Conservation (phyloP, 2,888 invertebrate species). For the Choristoneura rosaceana region DNA sequence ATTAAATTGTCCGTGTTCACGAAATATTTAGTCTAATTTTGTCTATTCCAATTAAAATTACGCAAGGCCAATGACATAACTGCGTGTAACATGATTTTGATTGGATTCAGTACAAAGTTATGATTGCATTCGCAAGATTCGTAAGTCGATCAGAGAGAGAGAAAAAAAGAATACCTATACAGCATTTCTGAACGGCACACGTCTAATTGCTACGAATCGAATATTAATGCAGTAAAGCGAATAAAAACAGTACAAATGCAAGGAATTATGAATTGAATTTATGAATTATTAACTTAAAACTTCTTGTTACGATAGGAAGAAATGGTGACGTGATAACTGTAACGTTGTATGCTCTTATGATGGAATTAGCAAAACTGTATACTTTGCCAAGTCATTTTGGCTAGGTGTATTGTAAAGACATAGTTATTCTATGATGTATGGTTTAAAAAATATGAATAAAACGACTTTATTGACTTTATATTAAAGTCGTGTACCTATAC, state of each 20-base stretch:
- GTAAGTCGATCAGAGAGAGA: constrained; percentile 4
- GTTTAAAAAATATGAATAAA: too few species aligned
- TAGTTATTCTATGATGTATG: too few species aligned
- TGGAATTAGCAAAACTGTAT: too few species aligned
- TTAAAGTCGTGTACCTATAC: too few species aligned
- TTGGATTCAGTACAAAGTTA: constrained; percentile 23
- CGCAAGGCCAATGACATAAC: constrained; percentile 33
- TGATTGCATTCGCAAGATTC: constrained; percentile 21
- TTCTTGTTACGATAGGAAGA: not conserved
- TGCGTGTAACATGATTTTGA: constrained; percentile 27
- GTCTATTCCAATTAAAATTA: constrained; percentile 27
- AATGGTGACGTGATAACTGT: not conserved
- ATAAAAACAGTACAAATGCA: constrained; percentile 16
- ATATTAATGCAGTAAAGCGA: constrained; percentile 22
- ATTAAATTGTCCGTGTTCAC: not conserved
- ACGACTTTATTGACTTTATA: too few species aligned
- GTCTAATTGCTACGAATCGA: constrained; percentile 8
- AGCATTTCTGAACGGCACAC: constrained; percentile 1
- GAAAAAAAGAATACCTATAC: not conserved
- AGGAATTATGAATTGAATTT: constrained; percentile 1
- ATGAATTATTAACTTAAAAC: not conserved
- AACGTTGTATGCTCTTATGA: too few species aligned
- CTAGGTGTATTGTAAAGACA: too few species aligned
- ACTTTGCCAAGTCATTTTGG: too few species aligned
- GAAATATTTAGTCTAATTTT: constrained; percentile 8